A percentile compares a stretch with the other conserved stretches of the same genome.
phyloP scores from a whole-genome alignment of 2,888 invertebrate species.

The Agonopterix arenella region DNA sequence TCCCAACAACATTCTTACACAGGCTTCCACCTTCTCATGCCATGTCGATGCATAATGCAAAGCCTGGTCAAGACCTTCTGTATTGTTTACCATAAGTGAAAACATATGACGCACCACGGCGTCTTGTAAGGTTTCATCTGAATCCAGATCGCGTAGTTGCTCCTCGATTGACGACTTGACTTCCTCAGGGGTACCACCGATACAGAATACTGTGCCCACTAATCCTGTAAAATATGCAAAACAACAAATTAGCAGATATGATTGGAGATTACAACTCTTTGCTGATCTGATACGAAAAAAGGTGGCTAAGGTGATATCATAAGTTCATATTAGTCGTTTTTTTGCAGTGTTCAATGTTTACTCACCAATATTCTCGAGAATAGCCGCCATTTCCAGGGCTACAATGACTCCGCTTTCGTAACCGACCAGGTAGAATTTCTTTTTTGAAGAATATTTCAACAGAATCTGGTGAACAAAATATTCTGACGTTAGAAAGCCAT shows the following conservation, averaged over 20 bases:
- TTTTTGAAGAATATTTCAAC: slow-evolving; percentile 20
- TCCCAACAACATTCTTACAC: slow-evolving; percentile 32
- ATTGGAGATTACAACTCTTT: too few species aligned
- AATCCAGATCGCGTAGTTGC: slow-evolving; percentile 22
- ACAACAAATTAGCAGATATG: too few species aligned
- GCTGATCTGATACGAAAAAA: too few species aligned
- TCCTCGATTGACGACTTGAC: slow-evolving; percentile 23
- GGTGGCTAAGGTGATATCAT: too few species aligned
- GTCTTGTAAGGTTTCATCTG: slow-evolving; percentile 32
- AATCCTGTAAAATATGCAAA: slow-evolving; percentile 25
- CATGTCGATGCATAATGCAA: slow-evolving; percentile 17
- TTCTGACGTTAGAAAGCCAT: too few species aligned
- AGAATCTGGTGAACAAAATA: slow-evolving; percentile 13
- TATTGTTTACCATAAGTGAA: slow-evolving; percentile 24
- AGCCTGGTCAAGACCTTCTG: slow-evolving; percentile 13
- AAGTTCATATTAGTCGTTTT: too few species aligned
- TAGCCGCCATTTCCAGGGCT: slow-evolving; percentile 42
- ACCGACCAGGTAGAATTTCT: slow-evolving; percentile 38
- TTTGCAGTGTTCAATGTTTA: too few species aligned
- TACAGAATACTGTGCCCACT: slow-evolving; percentile 42
- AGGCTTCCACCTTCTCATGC: slow-evolving; percentile 25
- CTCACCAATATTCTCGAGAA: slow-evolving; percentile 37
- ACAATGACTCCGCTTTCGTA: slow-evolving; percentile 41
- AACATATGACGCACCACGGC: slow-evolving; percentile 39
- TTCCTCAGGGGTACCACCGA: slow-evolving; percentile 40